Evolutionary conservation across 2,888 invertebrate species (phyloP).

Genomic region (Oscheius myriophilus): DNA sequence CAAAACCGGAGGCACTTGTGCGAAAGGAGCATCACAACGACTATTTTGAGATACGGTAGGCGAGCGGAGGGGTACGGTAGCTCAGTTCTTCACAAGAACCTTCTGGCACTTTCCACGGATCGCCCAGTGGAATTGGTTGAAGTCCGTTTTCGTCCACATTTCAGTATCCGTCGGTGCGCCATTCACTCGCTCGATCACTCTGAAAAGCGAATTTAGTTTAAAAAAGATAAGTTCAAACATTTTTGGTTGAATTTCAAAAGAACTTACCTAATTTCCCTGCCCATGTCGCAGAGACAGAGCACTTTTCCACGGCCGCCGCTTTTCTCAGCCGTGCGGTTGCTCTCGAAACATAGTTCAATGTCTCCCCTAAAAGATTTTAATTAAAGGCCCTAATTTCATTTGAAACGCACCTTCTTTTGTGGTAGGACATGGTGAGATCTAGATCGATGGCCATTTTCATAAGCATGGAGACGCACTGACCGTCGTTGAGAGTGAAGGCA

Average conservation of each 20-base stretch:
- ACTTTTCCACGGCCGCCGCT: conserved; percentile 58
- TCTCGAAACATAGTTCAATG: conserved; percentile 61
- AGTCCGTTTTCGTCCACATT: conserved; percentile 63
- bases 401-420: conserved; percentile 42
- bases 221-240: too few relatives aligned
- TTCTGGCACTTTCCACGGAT: conserved; percentile 63
- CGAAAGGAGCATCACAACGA: too few relatives aligned
- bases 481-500: conserved; percentile 51
- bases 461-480: conserved; percentile 48
- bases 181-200: conserved; percentile 57
- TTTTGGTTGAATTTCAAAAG: too few relatives aligned
- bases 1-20: too few relatives aligned
- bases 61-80: too few relatives aligned
- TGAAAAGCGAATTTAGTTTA: conserved; percentile 37
- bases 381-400: not conserved
- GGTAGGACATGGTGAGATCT: conserved; percentile 60
- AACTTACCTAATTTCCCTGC: conserved; percentile 52
- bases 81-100: conserved; percentile 33
- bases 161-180: conserved; percentile 53
- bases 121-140: conserved; percentile 64
- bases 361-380: conserved; percentile 38
- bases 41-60: too few relatives aligned
- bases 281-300: conserved; percentile 51
- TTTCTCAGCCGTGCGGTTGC: conserved; percentile 60
- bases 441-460: conserved; percentile 65